These are phyloP conservation scores for Austrolebias charrua DNA, from an alignment of 2,797 vertebrate species.

Conservation along the genomic window DNA sequence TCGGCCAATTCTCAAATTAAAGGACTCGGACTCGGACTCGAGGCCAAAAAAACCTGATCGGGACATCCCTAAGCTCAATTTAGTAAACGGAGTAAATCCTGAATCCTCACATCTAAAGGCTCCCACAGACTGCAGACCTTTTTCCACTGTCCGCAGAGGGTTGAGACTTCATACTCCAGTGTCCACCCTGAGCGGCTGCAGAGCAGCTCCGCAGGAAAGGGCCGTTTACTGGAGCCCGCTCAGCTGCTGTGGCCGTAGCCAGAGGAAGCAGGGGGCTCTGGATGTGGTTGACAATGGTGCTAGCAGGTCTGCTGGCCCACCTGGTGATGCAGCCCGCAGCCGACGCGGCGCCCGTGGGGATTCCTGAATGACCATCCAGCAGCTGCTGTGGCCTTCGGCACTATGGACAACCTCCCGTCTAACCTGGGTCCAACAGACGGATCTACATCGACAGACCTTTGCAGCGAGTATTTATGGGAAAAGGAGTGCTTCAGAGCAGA, in stretches of 20 bases:
- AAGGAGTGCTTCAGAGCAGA: constrained; percentile 19
- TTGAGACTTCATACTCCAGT: too few species aligned
- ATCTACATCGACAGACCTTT: constrained; percentile 18
- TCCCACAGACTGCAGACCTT: too few species aligned
- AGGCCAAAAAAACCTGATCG: too few species aligned
- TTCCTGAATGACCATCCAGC: constrained; percentile 90
- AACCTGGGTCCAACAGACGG: too few species aligned
- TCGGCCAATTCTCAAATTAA: too few species aligned
- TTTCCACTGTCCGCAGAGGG: too few species aligned
- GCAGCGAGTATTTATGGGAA: constrained; percentile 7
- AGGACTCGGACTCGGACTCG: too few species aligned
- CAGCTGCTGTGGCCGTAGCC: constrained; percentile 61
- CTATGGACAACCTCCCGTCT: constrained; percentile 88
- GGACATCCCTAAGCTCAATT: too few species aligned
- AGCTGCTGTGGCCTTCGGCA: constrained; percentile 90
- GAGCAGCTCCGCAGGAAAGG: too few species aligned
- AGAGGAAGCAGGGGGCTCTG: constrained; percentile 79
- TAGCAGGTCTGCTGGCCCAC: constrained; percentile 86
- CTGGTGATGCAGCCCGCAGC: constrained; percentile 86
- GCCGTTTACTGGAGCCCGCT: constrained; percentile 64
- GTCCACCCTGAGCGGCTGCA: too few species aligned
- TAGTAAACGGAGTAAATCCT: too few species aligned
- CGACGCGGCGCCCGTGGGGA: constrained; percentile 87
- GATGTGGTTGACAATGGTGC: constrained; percentile 81
- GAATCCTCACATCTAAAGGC: too few species aligned